Evolutionary conservation across 2,888 invertebrate genomes (phyloP), one percentile per base, ranked within the genome.

Genomic region (Strigamia transsilvanica): DNA sequence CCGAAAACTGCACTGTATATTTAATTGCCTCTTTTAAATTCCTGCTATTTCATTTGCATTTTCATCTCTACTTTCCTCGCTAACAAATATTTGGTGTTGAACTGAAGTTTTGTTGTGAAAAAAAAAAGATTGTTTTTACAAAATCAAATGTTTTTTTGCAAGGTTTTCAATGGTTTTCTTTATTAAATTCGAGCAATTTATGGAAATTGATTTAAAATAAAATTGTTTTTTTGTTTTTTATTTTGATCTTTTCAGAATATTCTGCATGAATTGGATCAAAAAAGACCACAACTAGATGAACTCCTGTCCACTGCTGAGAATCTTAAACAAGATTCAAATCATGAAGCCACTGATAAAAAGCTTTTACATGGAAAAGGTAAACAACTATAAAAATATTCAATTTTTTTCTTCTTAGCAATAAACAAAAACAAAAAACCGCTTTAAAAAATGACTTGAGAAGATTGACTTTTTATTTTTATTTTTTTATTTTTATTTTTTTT

Each of bases 271-370:
- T 88, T 94, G 89, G 94, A 94, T 88, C 93, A 94, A 89, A 94
- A 94, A 90, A 94, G 94, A 86, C 94, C 94, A 6, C 94, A 94
- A 88, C 88, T 94, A 87, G 94, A 94, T 88, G 94, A 94, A 88
- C 90, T 94, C 86, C 92, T 94, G 84, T 93, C 93, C 87, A 94
- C 94, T 0, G 94, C 94, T 1, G 94, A 94, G 89, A 93, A 93
- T 87, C 91, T 94, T 84, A 93, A 93, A 87, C 84, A 84, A 82
- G 83, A 84, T 81, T 83, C 82, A 27, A 78, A 82, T 77, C 41
- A 83, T 82, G 82, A 81, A 56, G 93, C 94, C 85, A 92, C 93
- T 85, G 94, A 94, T 88, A 89, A 94, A 2, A 93, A 94, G 86
- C 94, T 94, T 87, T 90, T 94, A 83, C 94, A 94, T 87, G 93